These are phyloP conservation scores for Akabosia matsudoensis DNA, from an alignment of 1,140 invertebrate genomes.

Conservation along the genomic window DNA sequence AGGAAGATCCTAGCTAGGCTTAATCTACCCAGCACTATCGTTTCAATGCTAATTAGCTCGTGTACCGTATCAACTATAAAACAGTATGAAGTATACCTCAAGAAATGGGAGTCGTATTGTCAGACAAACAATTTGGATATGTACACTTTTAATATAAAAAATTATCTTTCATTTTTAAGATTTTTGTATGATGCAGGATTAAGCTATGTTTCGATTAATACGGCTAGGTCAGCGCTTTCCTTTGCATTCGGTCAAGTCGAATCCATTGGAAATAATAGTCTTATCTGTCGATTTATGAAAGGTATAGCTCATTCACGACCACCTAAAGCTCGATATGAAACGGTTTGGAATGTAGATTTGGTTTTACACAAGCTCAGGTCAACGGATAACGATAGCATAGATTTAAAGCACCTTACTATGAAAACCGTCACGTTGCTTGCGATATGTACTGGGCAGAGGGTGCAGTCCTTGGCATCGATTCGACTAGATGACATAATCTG, in stretches of 20 bases:
- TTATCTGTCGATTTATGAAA: conserved; percentile 13
- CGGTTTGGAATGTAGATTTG: neutral
- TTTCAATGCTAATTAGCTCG: neutral
- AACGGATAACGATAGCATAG: neutral
- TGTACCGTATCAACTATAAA: neutral
- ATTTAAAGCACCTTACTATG: neutral
- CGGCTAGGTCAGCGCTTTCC: conserved; percentile 3
- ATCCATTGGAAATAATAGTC: neutral
- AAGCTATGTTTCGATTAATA: conserved; percentile 24
- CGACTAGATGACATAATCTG: neutral
- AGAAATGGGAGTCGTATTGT: conserved; percentile 15
- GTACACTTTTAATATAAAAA: neutral
- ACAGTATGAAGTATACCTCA: neutral
- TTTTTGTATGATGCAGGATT: conserved; percentile 4
- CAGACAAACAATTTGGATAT: neutral
- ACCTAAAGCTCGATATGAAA: neutral
- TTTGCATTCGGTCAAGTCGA: neutral
- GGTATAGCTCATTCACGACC: neutral
- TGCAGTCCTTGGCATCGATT: neutral
- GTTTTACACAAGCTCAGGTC: neutral
- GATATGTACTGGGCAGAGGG: conserved; percentile 3
- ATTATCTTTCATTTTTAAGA: neutral
- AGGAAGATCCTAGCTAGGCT: neutral
- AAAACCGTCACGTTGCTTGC: conserved; percentile 7
- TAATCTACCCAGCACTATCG: neutral